Conservation (phyloP, 2,113 vertebrate species). For the Corythoichthys intestinalis region DNA sequence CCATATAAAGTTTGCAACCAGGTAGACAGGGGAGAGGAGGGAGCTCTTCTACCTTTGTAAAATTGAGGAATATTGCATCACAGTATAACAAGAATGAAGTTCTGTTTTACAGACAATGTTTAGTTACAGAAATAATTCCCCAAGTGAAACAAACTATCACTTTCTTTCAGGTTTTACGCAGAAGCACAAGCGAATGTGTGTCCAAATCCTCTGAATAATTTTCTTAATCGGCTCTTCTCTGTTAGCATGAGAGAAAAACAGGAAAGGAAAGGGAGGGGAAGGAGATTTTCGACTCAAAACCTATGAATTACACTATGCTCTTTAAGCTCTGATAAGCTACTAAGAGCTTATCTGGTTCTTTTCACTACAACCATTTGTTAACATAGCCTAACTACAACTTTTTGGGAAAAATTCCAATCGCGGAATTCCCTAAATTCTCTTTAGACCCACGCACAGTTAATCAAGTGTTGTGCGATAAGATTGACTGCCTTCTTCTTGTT, state of each 20-base stretch:
- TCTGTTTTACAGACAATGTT: conserved; percentile 30
- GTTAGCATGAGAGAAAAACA: conserved; percentile 12
- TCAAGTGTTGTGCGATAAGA: not conserved
- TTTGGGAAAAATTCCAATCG: not conserved
- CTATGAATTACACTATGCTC: conserved; percentile 45
- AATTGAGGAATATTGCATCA: conserved; percentile 29
- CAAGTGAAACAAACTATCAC: conserved; percentile 24
- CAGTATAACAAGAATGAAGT: conserved; percentile 14
- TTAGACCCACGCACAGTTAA: not conserved
- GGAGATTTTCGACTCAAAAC: conserved; percentile 16
- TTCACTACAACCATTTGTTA: not conserved
- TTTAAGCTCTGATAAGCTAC: conserved; percentile 45
- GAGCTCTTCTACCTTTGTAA: conserved; percentile 24
- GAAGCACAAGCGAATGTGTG: conserved; percentile 43
- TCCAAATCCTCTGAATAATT: conserved; percentile 50
- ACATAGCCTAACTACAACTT: not conserved
- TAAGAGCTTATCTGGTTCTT: not conserved
- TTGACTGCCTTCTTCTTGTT: not conserved
- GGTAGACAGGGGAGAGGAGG: not conserved
- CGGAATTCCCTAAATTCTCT: not conserved
- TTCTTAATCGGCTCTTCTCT: conserved; percentile 51
- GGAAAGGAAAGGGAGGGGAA: conserved; percentile 5
- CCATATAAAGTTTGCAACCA: not conserved
- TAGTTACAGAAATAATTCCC: conserved; percentile 14
- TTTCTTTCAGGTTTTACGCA: conserved; percentile 43